A percentile compares a stretch with the other conserved stretches of the same genome.
Conservation (phyloP, 2,797 vertebrate genomes). For the Lerista edwardsae region DNA sequence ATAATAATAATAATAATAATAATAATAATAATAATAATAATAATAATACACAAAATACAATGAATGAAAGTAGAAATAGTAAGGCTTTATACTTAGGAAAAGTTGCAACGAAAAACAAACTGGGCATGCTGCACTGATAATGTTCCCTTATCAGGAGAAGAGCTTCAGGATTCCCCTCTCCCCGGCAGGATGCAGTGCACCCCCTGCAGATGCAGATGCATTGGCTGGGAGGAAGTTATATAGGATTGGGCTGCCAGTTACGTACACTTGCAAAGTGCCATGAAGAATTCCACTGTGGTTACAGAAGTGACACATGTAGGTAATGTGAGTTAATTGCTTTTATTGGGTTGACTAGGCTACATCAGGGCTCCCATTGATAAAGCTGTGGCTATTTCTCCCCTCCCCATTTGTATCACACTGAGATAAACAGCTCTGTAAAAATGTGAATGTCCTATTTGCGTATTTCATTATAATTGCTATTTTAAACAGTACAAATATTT, state of each 20-base stretch:
- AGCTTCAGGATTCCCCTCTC: no score
- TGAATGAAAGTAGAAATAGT: no score
- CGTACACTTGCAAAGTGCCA: not conserved
- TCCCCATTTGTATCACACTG: slow-evolving; percentile 1
- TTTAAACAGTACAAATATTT: not conserved
- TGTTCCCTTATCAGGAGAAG: no score
- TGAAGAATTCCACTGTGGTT: not conserved
- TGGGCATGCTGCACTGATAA: no score
- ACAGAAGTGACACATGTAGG: not conserved
- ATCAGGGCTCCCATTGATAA: not conserved
- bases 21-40: no score
- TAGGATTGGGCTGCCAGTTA: not conserved
- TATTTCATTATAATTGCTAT: not conserved
- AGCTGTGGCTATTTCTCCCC: not conserved
- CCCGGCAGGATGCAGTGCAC: no score
- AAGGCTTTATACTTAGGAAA: no score
- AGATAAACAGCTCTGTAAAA: not conserved
- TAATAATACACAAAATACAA: no score
- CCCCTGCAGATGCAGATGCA: no score
- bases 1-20: no score
- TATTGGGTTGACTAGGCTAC: slow-evolving; percentile 5
- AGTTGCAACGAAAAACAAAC: no score
- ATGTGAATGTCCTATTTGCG: not conserved
- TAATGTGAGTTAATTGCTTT: slow-evolving; percentile 17
- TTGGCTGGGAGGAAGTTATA: no score